Base-by-base conservation (phyloP, 2,888 invertebrate species). In the Napeogenes inachia region DNA sequence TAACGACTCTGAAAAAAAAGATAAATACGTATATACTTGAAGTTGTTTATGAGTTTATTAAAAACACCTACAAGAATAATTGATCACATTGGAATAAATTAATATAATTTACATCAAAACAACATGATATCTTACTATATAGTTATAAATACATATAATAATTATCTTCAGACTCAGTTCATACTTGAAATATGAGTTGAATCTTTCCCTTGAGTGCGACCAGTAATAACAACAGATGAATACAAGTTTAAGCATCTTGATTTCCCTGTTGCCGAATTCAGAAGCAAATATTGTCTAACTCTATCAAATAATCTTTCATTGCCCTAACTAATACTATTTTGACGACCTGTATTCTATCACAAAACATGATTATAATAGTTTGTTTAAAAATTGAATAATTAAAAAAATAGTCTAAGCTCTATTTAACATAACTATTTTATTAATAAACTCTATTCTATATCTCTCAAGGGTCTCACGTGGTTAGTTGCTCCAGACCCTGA, bases 261-360 rank as follows among this genome's bases (percentile, higher is more conserved):
- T 88, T 87, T 88, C 88, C 88, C 87, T 69, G 75, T 75, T 79
- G 88, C 77, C 83, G 70, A 83, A 86, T 87, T 85, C 81, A 75
- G 76, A 75, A 76, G 76, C 76, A 74, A 79, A 81, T 81, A 81
- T 79, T 62, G 47, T 61, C 62, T 62, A 64, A 50, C 50, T 50
- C 50, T 50, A 47, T 47, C 50, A 50, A 50, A 50, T 30, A 30
- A 50, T 50, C 50, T 21, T 50, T 50, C 59, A 35, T 10, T 35
- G 42, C 59, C 12, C 30, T 21, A 13, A 4, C 47, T 47, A 46
- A 13, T 46, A 30, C 12, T 30, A 30, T 30, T 30, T 21, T 12
- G 30, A 21, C 3, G 4, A 13, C 47, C 13, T 1, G 21, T 21
- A 21, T 10, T 5, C 21, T 30, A 50, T 50, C 10, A 6, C 8